A percentile compares a stretch with the other conserved stretches of the same genome.
phyloP scores from a whole-genome alignment of 2,113 vertebrate species.

The Nothobranchius kuhntae region DNA sequence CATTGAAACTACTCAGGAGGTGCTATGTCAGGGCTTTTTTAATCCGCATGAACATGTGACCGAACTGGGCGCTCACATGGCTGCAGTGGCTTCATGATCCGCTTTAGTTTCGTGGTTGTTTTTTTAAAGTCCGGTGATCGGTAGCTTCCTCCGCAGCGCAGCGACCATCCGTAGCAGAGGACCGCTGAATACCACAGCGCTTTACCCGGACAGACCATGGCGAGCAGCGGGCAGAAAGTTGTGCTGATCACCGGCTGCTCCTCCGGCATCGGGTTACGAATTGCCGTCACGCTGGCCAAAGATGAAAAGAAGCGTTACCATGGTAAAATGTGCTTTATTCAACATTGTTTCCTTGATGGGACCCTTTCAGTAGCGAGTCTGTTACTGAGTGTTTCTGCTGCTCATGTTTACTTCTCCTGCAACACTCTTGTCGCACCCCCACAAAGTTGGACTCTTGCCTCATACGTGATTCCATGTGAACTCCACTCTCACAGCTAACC shows the following conservation, averaged over 20 bases:
- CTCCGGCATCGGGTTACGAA: conserved; percentile 83
- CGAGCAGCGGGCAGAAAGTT: conserved; percentile 81
- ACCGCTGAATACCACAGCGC: conserved; percentile 62
- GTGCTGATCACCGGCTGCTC: conserved; percentile 87
- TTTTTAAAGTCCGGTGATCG: conserved; percentile 71
- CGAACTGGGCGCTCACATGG: conserved; percentile 76
- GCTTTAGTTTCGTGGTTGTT: conserved; percentile 72
- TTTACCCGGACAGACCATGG: conserved; percentile 74
- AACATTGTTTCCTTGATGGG: conserved; percentile 52
- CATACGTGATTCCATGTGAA: conserved; percentile 11
- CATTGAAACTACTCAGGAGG: conserved; percentile 11
- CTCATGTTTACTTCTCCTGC: conserved; percentile 48
- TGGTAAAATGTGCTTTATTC: conserved; percentile 78
- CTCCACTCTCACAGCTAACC: conserved; percentile 14
- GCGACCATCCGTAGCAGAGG: conserved; percentile 66
- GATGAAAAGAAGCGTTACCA: conserved; percentile 84
- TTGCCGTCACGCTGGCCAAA: conserved; percentile 81
- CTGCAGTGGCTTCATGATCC: conserved; percentile 75
- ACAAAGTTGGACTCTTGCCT: conserved; percentile 24
- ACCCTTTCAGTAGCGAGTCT: conserved; percentile 26
- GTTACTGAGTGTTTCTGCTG: conserved; percentile 1
- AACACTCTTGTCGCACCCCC: conserved; percentile 32
- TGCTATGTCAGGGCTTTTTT: conserved; percentile 43
- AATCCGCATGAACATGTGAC: conserved; percentile 78
- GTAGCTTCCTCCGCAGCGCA: conserved; percentile 61